Evolutionary conservation across 2,888 invertebrate genomes (phyloP).

Genomic region (Euproctis similis): DNA sequence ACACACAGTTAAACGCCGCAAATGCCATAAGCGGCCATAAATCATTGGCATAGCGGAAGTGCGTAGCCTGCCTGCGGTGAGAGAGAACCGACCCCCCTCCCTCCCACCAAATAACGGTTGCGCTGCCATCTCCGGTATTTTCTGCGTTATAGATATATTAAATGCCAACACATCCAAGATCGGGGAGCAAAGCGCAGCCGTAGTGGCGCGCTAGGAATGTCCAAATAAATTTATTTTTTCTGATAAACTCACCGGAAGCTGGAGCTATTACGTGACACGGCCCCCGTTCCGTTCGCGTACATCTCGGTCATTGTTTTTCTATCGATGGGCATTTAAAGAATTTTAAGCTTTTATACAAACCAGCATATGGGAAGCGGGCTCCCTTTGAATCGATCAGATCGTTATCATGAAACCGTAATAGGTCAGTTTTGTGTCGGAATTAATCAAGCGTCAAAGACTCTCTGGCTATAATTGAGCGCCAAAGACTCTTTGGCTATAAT

Average conservation of each 20-base stretch:
- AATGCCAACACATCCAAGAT: conserved; percentile 63
- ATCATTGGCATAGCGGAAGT: conserved; percentile 74
- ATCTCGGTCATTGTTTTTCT: conserved; percentile 68
- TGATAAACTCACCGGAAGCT: conserved; percentile 72
- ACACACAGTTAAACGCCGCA: conserved; percentile 61
- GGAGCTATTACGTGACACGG: conserved; percentile 67
- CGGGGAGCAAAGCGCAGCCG: conserved; percentile 51
- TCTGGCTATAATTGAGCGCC: conserved; percentile 60
- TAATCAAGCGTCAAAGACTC: conserved; percentile 74
- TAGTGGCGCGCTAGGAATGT: conserved; percentile 59
- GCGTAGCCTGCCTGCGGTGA: conserved; percentile 49
- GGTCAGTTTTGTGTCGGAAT: conserved; percentile 72
- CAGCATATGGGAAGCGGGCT: conserved; percentile 65
- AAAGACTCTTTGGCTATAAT: conserved; percentile 60
- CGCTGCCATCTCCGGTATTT: conserved; percentile 57
- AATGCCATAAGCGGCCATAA: conserved; percentile 64
- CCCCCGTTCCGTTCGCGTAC: conserved; percentile 54
- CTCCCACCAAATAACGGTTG: conserved; percentile 63
- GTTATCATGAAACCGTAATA: conserved; percentile 63
- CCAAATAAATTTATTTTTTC: conserved; percentile 72
- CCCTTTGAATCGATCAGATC: conserved; percentile 70
- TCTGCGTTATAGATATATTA: conserved; percentile 70
- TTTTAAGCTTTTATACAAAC: conserved; percentile 53
- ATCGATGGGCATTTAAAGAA: conserved; percentile 53
- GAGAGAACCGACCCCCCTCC: too few species aligned